These are phyloP conservation scores for Ramphastos sulfuratus DNA, from an alignment of 2,113 vertebrate genomes.

Conservation along the genomic window DNA sequence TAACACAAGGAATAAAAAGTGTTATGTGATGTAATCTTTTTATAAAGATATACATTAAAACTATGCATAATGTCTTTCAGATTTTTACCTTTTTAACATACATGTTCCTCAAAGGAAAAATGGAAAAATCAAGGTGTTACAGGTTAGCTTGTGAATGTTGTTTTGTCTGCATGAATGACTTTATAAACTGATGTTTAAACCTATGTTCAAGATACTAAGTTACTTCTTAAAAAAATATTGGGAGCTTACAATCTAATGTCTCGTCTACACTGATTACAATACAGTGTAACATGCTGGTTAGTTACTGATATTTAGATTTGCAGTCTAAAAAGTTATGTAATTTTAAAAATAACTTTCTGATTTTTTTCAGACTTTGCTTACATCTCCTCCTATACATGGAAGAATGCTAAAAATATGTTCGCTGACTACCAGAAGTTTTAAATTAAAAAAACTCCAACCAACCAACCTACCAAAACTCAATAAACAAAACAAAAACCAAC, in stretches of 20 bases:
- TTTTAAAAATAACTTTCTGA: neutral
- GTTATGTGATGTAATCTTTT: neutral
- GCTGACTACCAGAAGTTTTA: neutral
- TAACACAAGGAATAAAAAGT: neutral
- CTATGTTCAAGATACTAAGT: neutral
- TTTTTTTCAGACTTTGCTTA: neutral
- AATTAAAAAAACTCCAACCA: neutral
- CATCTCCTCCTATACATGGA: neutral
- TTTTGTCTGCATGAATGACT: neutral
- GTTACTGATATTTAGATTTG: constrained; percentile 37
- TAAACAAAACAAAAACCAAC: too few relatives aligned
- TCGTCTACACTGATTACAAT: constrained; percentile 21
- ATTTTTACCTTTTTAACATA: neutral
- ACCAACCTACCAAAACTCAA: too few relatives aligned
- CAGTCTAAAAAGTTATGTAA: constrained; percentile 24
- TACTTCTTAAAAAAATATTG: neutral
- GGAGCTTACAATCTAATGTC: neutral
- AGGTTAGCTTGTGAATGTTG: neutral
- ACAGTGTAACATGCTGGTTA: neutral
- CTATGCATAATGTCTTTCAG: neutral
- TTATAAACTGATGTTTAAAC: neutral
- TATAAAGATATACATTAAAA: neutral
- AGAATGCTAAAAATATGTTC: neutral
- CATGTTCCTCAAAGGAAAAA: neutral
- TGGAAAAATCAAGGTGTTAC: neutral